Percentiles rank a stretch among this genome's conserved stretches.
phyloP scores from a whole-genome alignment of 2,113 vertebrate genomes.

The Cyanistes caeruleus region DNA sequence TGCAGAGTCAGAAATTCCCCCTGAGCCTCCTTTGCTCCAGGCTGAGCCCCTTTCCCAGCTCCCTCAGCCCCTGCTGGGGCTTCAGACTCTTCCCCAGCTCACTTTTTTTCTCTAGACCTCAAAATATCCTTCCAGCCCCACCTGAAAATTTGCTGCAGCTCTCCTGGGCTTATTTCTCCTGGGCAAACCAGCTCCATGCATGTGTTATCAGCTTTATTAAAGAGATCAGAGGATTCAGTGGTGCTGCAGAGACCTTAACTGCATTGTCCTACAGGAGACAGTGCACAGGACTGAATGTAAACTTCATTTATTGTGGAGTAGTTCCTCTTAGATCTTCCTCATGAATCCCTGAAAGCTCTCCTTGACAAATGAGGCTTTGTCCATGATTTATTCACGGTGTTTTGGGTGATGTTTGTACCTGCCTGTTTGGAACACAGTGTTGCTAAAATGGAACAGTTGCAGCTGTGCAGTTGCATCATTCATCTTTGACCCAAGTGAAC shows the following conservation, averaged over 20 bases:
- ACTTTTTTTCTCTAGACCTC: not conserved
- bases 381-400: not conserved
- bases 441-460: not conserved
- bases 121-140: not conserved
- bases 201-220: not conserved
- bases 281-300: rapidly evolving
- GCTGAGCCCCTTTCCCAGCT: not conserved
- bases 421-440: not conserved
- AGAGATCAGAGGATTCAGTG: not conserved
- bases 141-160: not conserved
- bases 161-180: not conserved
- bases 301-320: not conserved
- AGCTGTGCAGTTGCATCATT: not conserved
- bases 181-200: not conserved
- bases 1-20: not conserved
- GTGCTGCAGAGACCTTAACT: not conserved
- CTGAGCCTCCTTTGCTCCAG: not conserved
- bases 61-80: not conserved
- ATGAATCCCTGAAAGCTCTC: not conserved
- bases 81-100: not conserved
- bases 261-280: not conserved
- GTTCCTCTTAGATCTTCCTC: not conserved
- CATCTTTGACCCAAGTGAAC: not conserved
- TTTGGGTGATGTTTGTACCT: not conserved
- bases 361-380: not conserved